Evolutionary conservation across 2,113 vertebrate genomes (phyloP), one percentile per base, ranked within the genome.

Genomic region (Coptodon bakossiorum): DNA sequence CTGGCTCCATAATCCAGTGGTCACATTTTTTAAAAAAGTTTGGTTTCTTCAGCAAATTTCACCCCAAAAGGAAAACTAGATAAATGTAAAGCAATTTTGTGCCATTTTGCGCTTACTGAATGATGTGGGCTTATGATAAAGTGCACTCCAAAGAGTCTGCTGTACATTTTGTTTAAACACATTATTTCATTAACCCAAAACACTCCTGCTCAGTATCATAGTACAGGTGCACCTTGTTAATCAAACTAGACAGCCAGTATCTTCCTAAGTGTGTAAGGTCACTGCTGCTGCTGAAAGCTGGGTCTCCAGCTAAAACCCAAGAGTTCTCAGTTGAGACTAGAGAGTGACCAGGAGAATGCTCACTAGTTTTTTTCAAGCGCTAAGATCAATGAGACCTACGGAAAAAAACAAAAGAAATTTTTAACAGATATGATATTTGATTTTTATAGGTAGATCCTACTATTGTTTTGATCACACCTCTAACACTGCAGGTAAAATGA

Each of bases 1-100:
- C 13, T 73, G 68, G 38, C 38, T 73, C 22, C 66, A 73, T 9
- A 73, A 73, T 17, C 22, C n/a, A 45, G 66, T 27, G n/a, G 38
- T 24, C 5, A 1, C 16, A 17, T 31, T 13, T 6, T 16, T 14
- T 0, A 19, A 27, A 71, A 43, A 24, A 3, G 0, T 17, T 45
- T 73, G 40, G 5, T 27, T 6, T 73, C 13, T 73, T 73, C 8
- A 17, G 68, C 7, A 27, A 34, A 73, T 27, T 45, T 45, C 22
- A 5, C n/a, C 66, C 22, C 2, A 16, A 45, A 22, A 27, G 16
- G 66, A 73, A 43, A 45, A 73, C 3, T 73, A 45, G 61, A 66
- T 43, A 24, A 24, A 71, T 43, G 66, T 71, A 22, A 24, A 71
- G 3, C 7, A 3, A 56, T 56, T 56, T 24, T 56, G 54, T 56